These are phyloP conservation scores for Sepiola atlantica DNA, from an alignment of 2,888 invertebrate genomes.

Conservation along the genomic window DNA sequence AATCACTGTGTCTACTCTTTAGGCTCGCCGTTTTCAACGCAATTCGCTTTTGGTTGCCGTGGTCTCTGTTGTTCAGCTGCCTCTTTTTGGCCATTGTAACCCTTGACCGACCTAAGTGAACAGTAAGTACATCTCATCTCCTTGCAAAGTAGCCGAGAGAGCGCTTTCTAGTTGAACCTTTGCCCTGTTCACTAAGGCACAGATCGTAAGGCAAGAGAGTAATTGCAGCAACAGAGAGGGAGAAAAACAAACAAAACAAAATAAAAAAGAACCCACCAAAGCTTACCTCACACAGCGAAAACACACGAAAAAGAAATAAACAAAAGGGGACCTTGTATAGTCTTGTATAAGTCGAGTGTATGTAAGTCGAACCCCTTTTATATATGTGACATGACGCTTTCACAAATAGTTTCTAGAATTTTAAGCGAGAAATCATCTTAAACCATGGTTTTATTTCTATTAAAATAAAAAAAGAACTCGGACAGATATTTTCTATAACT, in stretches of 20 bases:
- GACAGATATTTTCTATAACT: too few species aligned
- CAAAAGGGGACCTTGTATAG: not conserved
- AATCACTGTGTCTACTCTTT: conserved; percentile 37
- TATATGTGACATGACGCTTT: not conserved
- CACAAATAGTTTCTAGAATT: not conserved
- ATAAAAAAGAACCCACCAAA: not conserved
- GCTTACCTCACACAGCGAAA: not conserved
- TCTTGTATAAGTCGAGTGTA: not conserved
- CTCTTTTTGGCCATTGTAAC: not conserved
- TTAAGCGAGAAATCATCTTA: not conserved
- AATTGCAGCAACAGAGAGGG: not conserved
- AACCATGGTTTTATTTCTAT: not conserved
- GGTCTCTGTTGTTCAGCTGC: conserved; percentile 35
- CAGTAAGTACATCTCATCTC: conserved; percentile 36
- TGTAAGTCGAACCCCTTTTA: not conserved
- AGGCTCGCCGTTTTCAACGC: not conserved
- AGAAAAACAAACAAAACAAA: not conserved
- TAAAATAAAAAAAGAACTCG: too few species aligned
- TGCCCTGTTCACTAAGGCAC: not conserved
- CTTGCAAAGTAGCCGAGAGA: not conserved
- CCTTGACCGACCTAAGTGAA: conserved; percentile 22
- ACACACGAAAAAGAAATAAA: not conserved
- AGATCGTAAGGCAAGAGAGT: not conserved
- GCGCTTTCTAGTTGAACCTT: not conserved
- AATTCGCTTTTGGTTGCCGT: conserved; percentile 23